Conservation (phyloP, 2,113 vertebrate genomes). For the Megatriorchis doriae region DNA sequence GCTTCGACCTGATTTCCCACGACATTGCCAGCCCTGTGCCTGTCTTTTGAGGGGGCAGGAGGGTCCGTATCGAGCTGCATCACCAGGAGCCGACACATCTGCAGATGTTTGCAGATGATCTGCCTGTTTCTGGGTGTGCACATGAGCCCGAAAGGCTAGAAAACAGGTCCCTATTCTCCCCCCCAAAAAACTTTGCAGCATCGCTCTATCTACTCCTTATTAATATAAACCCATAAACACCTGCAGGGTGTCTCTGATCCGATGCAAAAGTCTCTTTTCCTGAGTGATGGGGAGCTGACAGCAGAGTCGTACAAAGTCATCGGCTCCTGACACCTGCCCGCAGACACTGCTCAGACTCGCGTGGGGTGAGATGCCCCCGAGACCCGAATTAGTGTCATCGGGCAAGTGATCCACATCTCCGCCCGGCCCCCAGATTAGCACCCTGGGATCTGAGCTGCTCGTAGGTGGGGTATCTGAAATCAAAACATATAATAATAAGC, state of each 20-base stretch:
- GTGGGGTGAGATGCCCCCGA: fast-evolving
- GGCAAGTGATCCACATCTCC: not conserved
- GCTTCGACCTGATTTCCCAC: not conserved
- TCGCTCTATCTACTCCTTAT: not conserved
- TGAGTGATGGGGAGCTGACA: not conserved
- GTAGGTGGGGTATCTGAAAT: not conserved
- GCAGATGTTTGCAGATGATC: not conserved
- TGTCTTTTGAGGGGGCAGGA: not conserved
- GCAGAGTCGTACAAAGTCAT: not conserved
- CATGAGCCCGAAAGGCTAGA: fast-evolving
- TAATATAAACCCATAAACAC: not conserved
- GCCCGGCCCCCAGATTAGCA: fast-evolving
- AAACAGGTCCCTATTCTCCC: fast-evolving
- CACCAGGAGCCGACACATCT: fast-evolving
- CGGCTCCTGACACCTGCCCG: not conserved
- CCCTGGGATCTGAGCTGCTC: not conserved
- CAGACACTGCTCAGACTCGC: fast-evolving
- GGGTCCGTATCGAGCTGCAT: fast-evolving
- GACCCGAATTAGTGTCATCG: not conserved
- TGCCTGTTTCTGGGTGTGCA: not conserved
- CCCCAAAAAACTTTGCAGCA: not conserved
- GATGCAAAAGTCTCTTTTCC: not conserved
- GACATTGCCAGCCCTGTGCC: not conserved
- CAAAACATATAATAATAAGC: not conserved
- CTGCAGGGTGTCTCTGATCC: not conserved